Conservation (phyloP, 2,113 vertebrate genomes). For the human region GRCh38 chrX:50185501-50186000, state of each 20-base stretch:
- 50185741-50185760: neutral
- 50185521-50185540: neutral
- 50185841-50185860: neutral
- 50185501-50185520: neutral
- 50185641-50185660: neutral
- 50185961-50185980: neutral
- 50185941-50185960: neutral
- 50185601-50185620: neutral
- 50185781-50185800: constrained; percentile 10
- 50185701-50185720: neutral
- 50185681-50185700: neutral
- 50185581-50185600: neutral
- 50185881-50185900: neutral
- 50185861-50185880: constrained; percentile 5
- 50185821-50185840: neutral
- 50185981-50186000: neutral
- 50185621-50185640: neutral
- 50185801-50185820: neutral
- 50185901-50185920: neutral
- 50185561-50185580: neutral
- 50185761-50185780: neutral
- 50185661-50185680: neutral
- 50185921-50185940: constrained; percentile 15
- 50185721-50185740: neutral
- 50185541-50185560: neutral